phyloP scores from a whole-genome alignment of 2,113 vertebrate species.

The Charina bottae region DNA sequence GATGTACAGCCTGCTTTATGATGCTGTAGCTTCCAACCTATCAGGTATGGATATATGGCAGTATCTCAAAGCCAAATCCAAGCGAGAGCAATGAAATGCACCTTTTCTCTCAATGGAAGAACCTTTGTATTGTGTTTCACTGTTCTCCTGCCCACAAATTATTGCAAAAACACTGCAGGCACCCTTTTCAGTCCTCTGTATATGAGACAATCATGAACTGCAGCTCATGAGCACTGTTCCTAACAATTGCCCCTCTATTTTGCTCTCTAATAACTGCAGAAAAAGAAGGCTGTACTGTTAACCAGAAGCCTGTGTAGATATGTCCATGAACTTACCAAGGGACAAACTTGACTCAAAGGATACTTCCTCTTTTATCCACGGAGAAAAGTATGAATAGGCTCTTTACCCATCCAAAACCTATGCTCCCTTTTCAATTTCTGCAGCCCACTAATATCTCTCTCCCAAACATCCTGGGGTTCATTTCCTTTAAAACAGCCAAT shows the following conservation, averaged over 20 bases:
- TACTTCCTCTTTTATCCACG: background rate
- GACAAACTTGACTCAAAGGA: background rate
- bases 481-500: slow-evolving; percentile 9
- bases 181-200: background rate
- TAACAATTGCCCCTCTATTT: background rate
- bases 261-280: background rate
- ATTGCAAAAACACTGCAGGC: background rate
- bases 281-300: background rate
- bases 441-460: accelerated
- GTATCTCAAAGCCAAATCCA: background rate
- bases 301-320: background rate
- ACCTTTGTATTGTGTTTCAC: background rate
- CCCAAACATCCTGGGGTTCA: slow-evolving; percentile 15
- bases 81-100: background rate
- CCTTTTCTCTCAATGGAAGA: background rate
- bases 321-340: background rate
- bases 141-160: background rate
- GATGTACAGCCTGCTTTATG: background rate
- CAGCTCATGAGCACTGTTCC: background rate
- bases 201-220: background rate
- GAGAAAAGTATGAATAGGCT: background rate
- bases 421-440: background rate
- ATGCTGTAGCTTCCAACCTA: background rate
- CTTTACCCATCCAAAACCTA: background rate
- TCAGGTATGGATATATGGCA: background rate